Base-by-base conservation (phyloP, 2,113 vertebrate species). In the Pithys albifrons region DNA sequence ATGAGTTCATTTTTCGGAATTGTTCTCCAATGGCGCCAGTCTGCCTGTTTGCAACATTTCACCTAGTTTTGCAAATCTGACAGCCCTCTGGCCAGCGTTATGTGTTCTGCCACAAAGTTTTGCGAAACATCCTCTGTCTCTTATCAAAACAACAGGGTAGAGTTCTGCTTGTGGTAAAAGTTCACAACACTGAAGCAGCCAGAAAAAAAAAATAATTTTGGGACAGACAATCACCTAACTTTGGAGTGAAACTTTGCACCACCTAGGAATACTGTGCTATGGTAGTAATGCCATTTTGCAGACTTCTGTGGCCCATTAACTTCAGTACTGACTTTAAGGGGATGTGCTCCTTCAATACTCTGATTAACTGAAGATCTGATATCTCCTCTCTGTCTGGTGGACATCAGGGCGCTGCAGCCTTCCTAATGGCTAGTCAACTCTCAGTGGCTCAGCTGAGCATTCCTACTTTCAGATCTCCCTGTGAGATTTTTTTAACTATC, bases 41-140 rank as follows among this genome's bases (percentile, higher is more conserved):
- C 92, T 88, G 96, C 88, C 93, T 86, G 82, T 94, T 97, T 95
- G 95, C 92, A 97, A 97, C 97, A 95, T 96, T 97, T 97, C 91
- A 95, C 96, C 97, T 96, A 91, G 92, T 97, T 97, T 96, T 97
- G 97, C 89, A 97, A 97, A 97, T 95, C 91, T 93, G 85, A 91
- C 90, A 96, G 89, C 95, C 92, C 95, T 97, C 97, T 97, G 96
- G 96, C 95, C 94, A 94, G 89, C 9, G 59, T 96, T 96, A 95
- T 82, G 25, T 95, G 96, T 93, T 78, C 93, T 91, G 95, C 94
- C 95, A 90, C 94, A 93, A 81, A 76, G 94, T 59, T 97, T 97
- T 97, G 96, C 93, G 87, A 96, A 97, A 97, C 86, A 96, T 76
- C 75, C 85, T 89, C 89, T 86, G 72, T 70, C 75, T 94, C 96